Conservation (phyloP, 2,888 invertebrate genomes). For the Ormyrus rosae region DNA sequence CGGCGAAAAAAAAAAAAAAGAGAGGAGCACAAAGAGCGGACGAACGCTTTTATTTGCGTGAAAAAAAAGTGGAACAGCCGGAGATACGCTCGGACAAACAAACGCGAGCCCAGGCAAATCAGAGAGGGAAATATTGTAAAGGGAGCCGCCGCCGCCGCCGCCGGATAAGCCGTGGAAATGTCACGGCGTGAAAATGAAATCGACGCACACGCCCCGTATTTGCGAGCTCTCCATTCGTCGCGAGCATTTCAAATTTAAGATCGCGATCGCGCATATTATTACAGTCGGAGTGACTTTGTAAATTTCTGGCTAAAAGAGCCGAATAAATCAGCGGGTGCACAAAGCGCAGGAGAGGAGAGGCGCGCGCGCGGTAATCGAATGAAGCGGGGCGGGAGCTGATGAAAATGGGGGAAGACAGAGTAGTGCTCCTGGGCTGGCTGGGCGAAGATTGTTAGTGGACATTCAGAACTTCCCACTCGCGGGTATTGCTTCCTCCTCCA, state of each 20-base stretch:
- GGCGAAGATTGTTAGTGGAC: conserved; percentile 68
- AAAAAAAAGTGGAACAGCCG: not conserved
- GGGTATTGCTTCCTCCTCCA: conserved; percentile 66
- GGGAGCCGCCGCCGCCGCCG: not conserved
- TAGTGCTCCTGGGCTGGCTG: not conserved
- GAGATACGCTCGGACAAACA: conserved; percentile 29
- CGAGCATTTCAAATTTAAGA: conserved; percentile 10
- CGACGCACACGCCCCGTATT: conserved; percentile 1
- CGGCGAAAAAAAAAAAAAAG: not conserved
- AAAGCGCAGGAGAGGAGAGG: not conserved
- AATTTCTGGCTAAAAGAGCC: conserved; percentile 10
- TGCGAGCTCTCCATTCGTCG: not conserved
- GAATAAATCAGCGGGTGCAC: not conserved
- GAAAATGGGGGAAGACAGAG: conserved; percentile 26
- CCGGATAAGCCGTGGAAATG: conserved; percentile 32
- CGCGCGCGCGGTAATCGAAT: conserved; percentile 30
- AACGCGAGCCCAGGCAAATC: conserved; percentile 2
- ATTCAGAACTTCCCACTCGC: conserved; percentile 73
- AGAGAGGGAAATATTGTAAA: conserved; percentile 22
- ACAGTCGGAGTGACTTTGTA: conserved; percentile 28
- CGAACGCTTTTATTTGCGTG: not conserved
- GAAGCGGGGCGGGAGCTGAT: conserved; percentile 18
- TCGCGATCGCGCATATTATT: conserved; percentile 32
- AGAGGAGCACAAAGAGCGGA: not conserved
- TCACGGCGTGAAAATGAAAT: conserved; percentile 15